Base-by-base conservation (phyloP, 2,888 invertebrate species). In the Steinernema carpocapsae region DNA sequence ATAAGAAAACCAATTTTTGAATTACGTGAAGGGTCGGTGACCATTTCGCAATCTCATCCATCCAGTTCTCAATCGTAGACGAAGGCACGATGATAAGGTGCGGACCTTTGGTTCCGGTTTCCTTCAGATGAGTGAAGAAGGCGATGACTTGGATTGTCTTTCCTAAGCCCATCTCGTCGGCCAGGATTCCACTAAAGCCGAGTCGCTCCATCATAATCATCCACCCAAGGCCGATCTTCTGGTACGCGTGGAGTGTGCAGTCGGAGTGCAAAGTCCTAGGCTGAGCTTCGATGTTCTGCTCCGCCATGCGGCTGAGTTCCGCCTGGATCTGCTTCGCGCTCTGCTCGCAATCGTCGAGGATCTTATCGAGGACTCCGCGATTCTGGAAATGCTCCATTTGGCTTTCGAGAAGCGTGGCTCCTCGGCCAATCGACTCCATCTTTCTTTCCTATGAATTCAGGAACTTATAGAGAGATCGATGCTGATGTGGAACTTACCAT, bases 111-210 rank as follows among this genome's bases (percentile, higher is more conserved):
- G 59, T 48, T 6, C 75, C 92, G 0, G 92, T 91, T 87, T 95
- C 93, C 88, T 94, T 93, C 19, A 97, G 90, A 87, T 95, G 93
- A 0, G 94, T 93, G 0, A 95, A 90, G 89, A 95, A 95, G 0
- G 95, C 92, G 79, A 95, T 94, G n/a, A 94, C 92, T 88, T 95
- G 95, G 78, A 95, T 92, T 0, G 95, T 95, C 89, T 95, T 95
- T 3, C 95, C 95, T 1, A 95, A 90, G 0, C 95, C 95, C 97
- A 97, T 97, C 90, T 97, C 97, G 88, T 97, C 97, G 0, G 96
- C 97, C 78, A 97, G 90, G 84, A 97, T 96, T 0, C 95, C 95
- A 86, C 96, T 96, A 52, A 97, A 76, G 4, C 79, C 78, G 48
- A 84, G 82, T 12, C 78, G 70, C 74, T 83, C 76, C 85, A 85